Evolutionary conservation across 2,888 invertebrate species (phyloP), one percentile per base, ranked within the genome.

Genomic region (Lasioglossum vierecki): DNA sequence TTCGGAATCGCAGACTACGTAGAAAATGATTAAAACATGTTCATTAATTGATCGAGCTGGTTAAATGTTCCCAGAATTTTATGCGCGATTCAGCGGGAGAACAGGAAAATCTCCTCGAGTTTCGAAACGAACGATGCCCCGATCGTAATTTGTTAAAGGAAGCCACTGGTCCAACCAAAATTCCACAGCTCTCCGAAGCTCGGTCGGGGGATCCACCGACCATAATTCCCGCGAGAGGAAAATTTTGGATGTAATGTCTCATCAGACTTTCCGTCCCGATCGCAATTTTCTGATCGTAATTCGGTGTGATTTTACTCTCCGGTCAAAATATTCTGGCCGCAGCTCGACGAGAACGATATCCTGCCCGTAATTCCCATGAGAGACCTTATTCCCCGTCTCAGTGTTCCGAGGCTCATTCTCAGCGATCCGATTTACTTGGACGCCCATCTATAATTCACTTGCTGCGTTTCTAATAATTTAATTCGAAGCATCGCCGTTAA

Each of bases 201-300:
- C 26, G 60, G 26, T 4, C 60, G n/a, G 63, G 63, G 6, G 15
- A 15, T 63, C 2, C 2, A 1, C 30, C 22, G 63, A 63, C 30
- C 30, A 30, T 63, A 30, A 63, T 63, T 30, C 30, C 63, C 63
- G 15, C 18, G 30, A 30, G 63, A 63, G 30, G 15, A 63, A 63
- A 63, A 63, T 63, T 63, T 63, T 30, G 63, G 30, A 63, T 30
- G 30, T 63, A 63, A 63, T 30, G 63, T 18, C 63, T 63, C 63
- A 63, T 63, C 63, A 63, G 63, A 63, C 30, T 63, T 63, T 63
- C 63, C 63, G 63, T 8, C 15, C 18, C 30, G 63, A 6, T 30
- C 63, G 63, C 30, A 63, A 63, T 63, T 63, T 63, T 63, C 63
- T 18, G 63, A 63, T 63, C 63, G 63, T 63, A 30, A 63, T 63